Conservation (phyloP, 2,797 vertebrate species). For the Falco cherrug region DNA sequence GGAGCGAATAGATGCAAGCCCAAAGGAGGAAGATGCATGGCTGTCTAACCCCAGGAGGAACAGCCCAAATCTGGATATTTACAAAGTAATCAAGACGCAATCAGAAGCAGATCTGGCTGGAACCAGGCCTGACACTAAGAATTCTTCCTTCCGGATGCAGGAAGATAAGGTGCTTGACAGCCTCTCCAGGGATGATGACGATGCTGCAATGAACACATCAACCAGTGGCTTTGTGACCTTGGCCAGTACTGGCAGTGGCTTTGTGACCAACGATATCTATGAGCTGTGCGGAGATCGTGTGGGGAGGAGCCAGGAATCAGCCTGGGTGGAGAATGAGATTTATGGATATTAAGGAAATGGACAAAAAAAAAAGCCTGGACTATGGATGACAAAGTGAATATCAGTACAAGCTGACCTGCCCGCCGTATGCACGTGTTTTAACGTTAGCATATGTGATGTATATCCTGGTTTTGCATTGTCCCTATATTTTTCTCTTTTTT, state of each 20-base stretch:
- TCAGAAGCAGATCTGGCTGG: constrained; percentile 79
- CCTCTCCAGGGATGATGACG: constrained; percentile 81
- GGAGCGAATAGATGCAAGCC: constrained; percentile 62
- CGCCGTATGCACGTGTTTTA: neutral
- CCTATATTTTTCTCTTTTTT: neutral
- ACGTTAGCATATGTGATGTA: neutral
- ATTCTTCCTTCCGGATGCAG: constrained; percentile 78
- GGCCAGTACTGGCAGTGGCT: constrained; percentile 87
- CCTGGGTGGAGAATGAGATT: constrained; percentile 91
- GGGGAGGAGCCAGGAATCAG: constrained; percentile 82
- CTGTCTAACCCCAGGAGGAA: constrained; percentile 61
- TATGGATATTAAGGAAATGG: constrained; percentile 73
- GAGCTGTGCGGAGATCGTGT: constrained; percentile 80
- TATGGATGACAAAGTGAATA: neutral
- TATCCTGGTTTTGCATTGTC: neutral
- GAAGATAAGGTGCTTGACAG: constrained; percentile 52
- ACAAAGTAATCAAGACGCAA: constrained; percentile 82
- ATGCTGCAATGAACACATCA: constrained; percentile 70
- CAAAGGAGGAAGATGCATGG: constrained; percentile 78
- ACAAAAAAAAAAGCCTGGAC: neutral
- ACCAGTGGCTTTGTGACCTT: constrained; percentile 76
- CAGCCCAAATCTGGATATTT: constrained; percentile 82
- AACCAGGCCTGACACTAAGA: constrained; percentile 77
- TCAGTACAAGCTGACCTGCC: neutral
- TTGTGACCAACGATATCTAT: constrained; percentile 95